These are phyloP conservation scores for Coluber constrictor DNA, from an alignment of 2,797 vertebrate species.

Conservation along the genomic window DNA sequence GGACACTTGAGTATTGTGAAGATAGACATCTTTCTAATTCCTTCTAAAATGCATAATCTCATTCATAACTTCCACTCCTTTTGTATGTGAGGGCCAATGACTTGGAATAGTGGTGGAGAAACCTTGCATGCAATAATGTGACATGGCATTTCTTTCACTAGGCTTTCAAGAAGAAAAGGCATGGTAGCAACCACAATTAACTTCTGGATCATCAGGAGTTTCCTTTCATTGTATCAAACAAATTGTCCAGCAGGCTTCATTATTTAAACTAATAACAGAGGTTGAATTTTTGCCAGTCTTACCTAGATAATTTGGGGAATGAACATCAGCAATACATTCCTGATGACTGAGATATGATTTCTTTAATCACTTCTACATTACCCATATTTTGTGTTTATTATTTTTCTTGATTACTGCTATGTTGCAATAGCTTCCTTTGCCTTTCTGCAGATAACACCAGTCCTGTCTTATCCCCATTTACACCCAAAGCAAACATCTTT, in stretches of 20 bases:
- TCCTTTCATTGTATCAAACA: neutral
- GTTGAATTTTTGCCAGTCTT: neutral
- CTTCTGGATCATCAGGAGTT: neutral
- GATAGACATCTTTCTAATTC: too few species aligned
- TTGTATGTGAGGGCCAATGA: neutral
- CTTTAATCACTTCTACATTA: neutral
- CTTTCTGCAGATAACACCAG: neutral
- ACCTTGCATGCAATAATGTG: neutral
- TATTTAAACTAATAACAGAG: neutral
- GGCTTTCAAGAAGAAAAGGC: neutral
- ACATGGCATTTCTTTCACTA: neutral
- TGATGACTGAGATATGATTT: neutral
- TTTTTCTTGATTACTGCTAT: neutral
- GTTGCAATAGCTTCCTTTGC: fast-evolving
- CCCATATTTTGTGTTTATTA: neutral
- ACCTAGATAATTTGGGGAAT: neutral
- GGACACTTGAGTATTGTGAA: neutral
- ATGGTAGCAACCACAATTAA: neutral
- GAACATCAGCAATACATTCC: neutral
- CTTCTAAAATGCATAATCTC: neutral
- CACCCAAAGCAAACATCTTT: neutral
- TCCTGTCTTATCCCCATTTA: neutral
- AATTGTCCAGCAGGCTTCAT: neutral
- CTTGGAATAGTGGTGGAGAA: neutral
- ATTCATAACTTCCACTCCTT: neutral